phyloP scores from a whole-genome alignment of 2,888 invertebrate genomes.

The Calameuta pallipes region DNA sequence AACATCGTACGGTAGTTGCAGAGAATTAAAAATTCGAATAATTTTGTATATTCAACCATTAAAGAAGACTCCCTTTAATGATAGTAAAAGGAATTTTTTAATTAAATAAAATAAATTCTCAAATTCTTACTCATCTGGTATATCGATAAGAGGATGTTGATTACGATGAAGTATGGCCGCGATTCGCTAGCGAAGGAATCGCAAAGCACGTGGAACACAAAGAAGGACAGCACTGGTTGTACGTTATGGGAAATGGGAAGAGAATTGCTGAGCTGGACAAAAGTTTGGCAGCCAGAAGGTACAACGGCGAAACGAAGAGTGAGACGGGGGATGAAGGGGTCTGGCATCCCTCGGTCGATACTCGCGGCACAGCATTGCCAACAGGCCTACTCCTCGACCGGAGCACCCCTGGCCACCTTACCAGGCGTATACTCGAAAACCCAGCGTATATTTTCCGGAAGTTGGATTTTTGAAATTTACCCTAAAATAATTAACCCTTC shows the following conservation, averaged over 20 bases:
- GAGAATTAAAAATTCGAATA: neutral
- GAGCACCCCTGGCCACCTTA: neutral
- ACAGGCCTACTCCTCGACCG: slow-evolving; percentile 10
- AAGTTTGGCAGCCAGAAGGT: neutral
- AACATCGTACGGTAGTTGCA: neutral
- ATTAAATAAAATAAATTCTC: neutral
- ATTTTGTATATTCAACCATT: neutral
- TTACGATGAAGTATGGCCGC: neutral
- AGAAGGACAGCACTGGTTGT: neutral
- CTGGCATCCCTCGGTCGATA: slow-evolving; percentile 41
- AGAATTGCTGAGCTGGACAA: slow-evolving; percentile 2
- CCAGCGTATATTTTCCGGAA: slow-evolving; percentile 14
- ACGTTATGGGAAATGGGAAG: neutral
- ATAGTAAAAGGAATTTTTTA: neutral
- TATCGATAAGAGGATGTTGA: neutral
- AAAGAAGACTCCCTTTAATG: too few species aligned
- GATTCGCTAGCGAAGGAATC: neutral
- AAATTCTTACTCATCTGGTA: neutral
- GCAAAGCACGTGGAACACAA: neutral
- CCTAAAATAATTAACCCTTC: neutral
- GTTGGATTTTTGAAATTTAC: neutral
- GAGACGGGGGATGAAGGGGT: slow-evolving; percentile 14
- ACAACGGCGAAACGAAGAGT: slow-evolving; percentile 3
- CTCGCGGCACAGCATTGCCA: slow-evolving; percentile 30
- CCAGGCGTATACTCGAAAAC: neutral